phyloP scores from a whole-genome alignment of 2,797 vertebrate species.

The Morelia viridis region DNA sequence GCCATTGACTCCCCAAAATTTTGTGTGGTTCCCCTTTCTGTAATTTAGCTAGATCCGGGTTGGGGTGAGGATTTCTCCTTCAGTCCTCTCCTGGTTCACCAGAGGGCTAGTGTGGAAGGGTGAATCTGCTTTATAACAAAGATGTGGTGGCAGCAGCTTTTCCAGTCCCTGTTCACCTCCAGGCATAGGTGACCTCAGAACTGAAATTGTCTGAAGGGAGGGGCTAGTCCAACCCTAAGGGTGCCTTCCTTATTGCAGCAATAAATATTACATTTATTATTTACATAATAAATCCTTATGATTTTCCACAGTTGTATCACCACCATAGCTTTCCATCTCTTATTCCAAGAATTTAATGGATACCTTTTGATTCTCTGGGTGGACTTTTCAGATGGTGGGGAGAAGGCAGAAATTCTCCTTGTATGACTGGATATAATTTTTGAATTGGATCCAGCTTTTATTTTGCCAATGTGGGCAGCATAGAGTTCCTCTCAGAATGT shows the following conservation, averaged over 20 bases:
- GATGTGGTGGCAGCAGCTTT: neutral
- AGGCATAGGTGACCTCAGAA: neutral
- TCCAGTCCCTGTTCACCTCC: neutral
- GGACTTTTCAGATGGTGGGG: neutral
- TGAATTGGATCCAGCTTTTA: neutral
- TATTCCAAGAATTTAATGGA: neutral
- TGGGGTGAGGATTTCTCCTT: neutral
- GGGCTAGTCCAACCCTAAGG: neutral
- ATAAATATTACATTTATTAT: no score
- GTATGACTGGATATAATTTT: neutral
- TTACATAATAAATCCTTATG: neutral
- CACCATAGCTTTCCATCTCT: neutral
- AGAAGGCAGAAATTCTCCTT: neutral
- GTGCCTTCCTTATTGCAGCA: neutral
- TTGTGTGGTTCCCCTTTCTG: neutral
- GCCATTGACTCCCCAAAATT: neutral
- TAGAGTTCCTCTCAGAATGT: neutral
- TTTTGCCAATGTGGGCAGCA: neutral
- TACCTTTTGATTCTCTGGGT: neutral
- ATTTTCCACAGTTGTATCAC: neutral
- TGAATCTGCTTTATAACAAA: neutral
- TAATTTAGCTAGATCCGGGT: neutral
- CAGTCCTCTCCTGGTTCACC: neutral
- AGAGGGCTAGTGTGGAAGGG: neutral
- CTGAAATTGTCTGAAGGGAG: neutral